phyloP scores from a whole-genome alignment of 2,888 invertebrate species.

The Bugula neritina region DNA sequence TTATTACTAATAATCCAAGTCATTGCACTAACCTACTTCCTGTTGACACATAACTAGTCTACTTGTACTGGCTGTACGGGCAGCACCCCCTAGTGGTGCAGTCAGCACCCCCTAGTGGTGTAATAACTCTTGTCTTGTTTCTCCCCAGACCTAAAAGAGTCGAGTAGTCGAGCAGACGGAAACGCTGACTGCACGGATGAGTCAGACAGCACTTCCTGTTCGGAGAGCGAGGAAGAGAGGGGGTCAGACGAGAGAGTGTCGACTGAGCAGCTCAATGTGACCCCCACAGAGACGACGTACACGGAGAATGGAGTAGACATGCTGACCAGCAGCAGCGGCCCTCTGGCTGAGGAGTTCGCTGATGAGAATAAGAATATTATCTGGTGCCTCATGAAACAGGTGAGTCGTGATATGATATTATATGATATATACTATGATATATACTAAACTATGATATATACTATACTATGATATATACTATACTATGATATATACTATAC shows the following conservation, averaged over 20 bases:
- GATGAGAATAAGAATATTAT: conserved; percentile 91
- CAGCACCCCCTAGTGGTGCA: too few relatives aligned
- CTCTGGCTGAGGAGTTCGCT: conserved; percentile 73
- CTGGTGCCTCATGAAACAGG: conserved; percentile 88
- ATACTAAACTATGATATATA: too few relatives aligned
- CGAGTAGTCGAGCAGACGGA: not conserved
- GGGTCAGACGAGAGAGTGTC: not conserved
- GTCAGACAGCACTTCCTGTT: not conserved
- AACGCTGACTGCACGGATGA: not conserved
- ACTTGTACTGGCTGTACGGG: too few relatives aligned
- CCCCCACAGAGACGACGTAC: conserved; percentile 61
- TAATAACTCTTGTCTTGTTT: too few relatives aligned
- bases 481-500: too few relatives aligned
- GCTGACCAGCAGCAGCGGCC: conserved; percentile 31
- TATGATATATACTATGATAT: too few relatives aligned
- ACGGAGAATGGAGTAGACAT: conserved; percentile 60
- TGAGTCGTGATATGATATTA: too few relatives aligned
- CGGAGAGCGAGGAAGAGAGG: conserved; percentile 4
- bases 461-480: too few relatives aligned
- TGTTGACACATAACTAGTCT: too few relatives aligned
- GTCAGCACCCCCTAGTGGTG: too few relatives aligned
- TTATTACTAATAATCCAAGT: too few relatives aligned
- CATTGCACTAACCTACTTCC: too few relatives aligned
- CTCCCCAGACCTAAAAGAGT: conserved; percentile 9
- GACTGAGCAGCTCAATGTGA: not conserved